Percentiles rank a stretch among this genome's conserved stretches.
phyloP scores from a whole-genome alignment of 2,888 invertebrate genomes.

The Ischnus inquisitorius region DNA sequence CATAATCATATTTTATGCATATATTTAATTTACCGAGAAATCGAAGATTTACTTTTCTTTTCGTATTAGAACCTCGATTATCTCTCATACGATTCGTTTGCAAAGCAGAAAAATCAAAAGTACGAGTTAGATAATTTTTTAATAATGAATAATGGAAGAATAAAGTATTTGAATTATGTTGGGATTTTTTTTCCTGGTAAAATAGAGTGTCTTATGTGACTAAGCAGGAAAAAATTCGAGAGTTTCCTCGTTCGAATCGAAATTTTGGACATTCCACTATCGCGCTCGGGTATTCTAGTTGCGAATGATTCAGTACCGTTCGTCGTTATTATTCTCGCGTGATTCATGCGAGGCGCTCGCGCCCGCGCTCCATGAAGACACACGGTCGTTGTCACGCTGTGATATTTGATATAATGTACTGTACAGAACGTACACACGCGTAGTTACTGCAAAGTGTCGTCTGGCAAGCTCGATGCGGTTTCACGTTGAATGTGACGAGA shows the following conservation, averaged over 20 bases:
- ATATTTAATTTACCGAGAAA: too few relatives aligned
- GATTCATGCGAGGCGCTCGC: constrained; percentile 30
- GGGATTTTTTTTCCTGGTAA: too few relatives aligned
- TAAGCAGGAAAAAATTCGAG: background rate
- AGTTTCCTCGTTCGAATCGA: background rate
- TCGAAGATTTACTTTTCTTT: too few relatives aligned
- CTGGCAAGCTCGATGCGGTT: constrained; percentile 52
- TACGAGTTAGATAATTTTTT: too few relatives aligned
- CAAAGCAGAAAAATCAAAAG: too few relatives aligned
- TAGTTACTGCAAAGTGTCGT: constrained; percentile 40
- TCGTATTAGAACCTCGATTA: too few relatives aligned
- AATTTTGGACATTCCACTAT: background rate
- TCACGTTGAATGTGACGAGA: constrained; percentile 50
- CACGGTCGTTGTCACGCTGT: constrained; percentile 19
- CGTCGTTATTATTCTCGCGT: constrained; percentile 4
- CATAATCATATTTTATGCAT: too few relatives aligned
- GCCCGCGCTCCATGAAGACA: background rate
- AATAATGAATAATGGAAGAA: too few relatives aligned
- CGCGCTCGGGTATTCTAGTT: background rate
- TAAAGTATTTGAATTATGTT: too few relatives aligned
- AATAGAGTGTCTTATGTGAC: too few relatives aligned
- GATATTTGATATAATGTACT: constrained; percentile 63
- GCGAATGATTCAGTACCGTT: constrained; percentile 18
- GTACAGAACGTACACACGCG: background rate
- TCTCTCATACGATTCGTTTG: too few relatives aligned